Evolutionary conservation across 2,888 invertebrate species (phyloP).

Genomic region (Lepas anatifera): DNA sequence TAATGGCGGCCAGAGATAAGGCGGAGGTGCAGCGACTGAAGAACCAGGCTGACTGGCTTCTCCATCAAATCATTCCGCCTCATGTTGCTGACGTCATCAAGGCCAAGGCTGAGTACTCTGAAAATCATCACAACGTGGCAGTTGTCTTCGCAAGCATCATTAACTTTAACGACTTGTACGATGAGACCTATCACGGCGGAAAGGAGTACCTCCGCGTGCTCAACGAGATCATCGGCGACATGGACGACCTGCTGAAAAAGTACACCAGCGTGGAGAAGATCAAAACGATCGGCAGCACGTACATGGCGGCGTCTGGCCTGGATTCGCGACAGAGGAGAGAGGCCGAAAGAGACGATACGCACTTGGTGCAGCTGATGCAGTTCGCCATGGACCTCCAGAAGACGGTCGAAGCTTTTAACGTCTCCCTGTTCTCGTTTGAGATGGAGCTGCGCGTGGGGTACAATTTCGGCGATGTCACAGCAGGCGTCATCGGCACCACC

Average conservation of each 20-base stretch:
- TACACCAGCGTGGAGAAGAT: constrained; percentile 90
- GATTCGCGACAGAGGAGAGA: constrained; percentile 61
- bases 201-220: constrained; percentile 87
- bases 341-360: constrained; percentile 51
- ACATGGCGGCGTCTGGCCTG: constrained; percentile 94
- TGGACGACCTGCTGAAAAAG: constrained; percentile 78
- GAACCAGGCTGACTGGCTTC: constrained; percentile 90
- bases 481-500: constrained; percentile 88
- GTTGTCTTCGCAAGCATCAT: constrained; percentile 94
- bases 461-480: constrained; percentile 90
- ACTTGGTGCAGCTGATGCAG: constrained; percentile 78
- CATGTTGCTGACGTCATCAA: constrained; percentile 90
- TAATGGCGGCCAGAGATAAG: constrained; percentile 78
- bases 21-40: constrained; percentile 79
- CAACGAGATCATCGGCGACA: constrained; percentile 91
- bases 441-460: constrained; percentile 74
- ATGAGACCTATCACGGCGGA: constrained; percentile 89
- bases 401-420: constrained; percentile 74
- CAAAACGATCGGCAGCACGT: constrained; percentile 91
- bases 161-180: constrained; percentile 96
- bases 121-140: constrained; percentile 81
- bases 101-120: constrained; percentile 75
- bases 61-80: constrained; percentile 92
- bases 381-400: constrained; percentile 85
- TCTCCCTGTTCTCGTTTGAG: constrained; percentile 79